These are phyloP conservation scores for Falco punctatus DNA, from an alignment of 2,113 vertebrate species.

Conservation along the genomic window DNA sequence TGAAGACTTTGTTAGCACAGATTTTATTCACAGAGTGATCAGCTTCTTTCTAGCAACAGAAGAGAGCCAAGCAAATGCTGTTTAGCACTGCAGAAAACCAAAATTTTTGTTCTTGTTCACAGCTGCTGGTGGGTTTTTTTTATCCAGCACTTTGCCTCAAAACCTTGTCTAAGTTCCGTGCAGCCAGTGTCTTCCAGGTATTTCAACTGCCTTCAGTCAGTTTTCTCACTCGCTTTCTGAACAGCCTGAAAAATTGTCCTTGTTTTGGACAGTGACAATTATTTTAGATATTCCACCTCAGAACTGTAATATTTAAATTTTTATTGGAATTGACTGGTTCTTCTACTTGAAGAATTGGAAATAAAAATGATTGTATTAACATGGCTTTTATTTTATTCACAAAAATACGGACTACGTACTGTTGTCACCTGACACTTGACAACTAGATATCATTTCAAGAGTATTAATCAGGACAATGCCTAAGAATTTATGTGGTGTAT, in stretches of 20 bases:
- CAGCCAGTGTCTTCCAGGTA: neutral
- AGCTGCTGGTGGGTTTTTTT: accelerated
- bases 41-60: neutral
- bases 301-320: neutral
- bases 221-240: neutral
- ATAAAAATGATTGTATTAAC: accelerated
- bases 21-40: neutral
- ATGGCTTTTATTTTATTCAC: neutral
- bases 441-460: neutral
- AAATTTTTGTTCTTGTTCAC: neutral
- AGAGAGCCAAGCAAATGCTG: neutral
- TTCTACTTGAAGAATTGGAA: neutral
- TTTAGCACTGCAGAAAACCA: neutral
- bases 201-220: neutral
- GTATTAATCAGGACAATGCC: neutral
- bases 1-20: neutral
- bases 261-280: neutral
- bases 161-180: neutral
- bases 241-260: neutral
- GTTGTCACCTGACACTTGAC: neutral
- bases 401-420: neutral
- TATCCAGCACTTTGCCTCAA: neutral
- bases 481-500: neutral
- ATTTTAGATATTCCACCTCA: neutral
- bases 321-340: accelerated